Base-by-base conservation (phyloP, 2,113 vertebrate genomes). In the Oreochromis spilurus region DNA sequence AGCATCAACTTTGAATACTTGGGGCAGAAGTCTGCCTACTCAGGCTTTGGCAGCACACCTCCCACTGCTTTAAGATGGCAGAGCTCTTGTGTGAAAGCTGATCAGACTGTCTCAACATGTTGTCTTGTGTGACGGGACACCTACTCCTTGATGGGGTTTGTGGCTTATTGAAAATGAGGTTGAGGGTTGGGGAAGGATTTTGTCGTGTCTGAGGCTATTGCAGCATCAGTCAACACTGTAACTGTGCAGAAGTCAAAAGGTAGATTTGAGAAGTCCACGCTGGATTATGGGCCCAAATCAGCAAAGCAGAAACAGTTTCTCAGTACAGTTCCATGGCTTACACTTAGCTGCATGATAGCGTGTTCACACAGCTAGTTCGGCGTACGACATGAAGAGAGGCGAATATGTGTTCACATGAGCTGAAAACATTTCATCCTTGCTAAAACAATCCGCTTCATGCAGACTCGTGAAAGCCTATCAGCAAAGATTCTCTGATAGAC, bases 51-150 rank as follows among this genome's bases (percentile, higher is more conserved):
- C 82, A 86, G 34, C 57, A 81, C 38, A 88, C 55, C 50, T 70
- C 55, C 55, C 43, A 70, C 60, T 81, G 13, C 84, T 88, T 83
- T 19, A 82, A 82, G 79, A 89, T 84, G 88, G 62, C 54, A 82
- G 55, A 77, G 72, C 40, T 50, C 45, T n/a, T 77, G 17, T 52
- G 26, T 77, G 45, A 77, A 77, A 77, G 72, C 72, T 34, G 72
- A 77, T 77, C 72, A 77, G 72, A 77, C 72, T 50, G 48, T 77
- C 45, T 52, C 72, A 77, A 77, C 45, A 77, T 77, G 10, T 77
- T 52, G 45, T 52, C 26, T 52, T n/a, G 45, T 77, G 72, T 34
- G 26, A 34, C 17, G 5, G 45, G 6, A 52, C 45, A 34, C 45
- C 72, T 50, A n/a, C 45, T 52, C 6, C 45, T 31, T 31, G 16